phyloP scores from a whole-genome alignment of 2,888 invertebrate genomes.

The Encarsia formosa region DNA sequence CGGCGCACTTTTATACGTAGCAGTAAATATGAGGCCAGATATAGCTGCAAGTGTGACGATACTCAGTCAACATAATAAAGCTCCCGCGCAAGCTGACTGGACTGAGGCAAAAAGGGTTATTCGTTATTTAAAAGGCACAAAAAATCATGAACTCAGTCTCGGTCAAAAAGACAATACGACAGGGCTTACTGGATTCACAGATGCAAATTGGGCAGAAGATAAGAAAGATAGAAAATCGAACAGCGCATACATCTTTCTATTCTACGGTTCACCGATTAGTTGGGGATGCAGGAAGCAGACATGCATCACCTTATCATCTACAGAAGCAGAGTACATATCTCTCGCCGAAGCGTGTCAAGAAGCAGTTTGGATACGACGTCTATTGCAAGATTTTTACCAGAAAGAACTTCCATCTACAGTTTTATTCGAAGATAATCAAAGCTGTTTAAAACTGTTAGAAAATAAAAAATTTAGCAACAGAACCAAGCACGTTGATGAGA shows the following conservation, averaged over 20 bases:
- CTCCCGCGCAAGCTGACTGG: conserved; percentile 34
- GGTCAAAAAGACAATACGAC: neutral
- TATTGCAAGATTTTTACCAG: conserved; percentile 27
- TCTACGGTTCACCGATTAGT: conserved; percentile 30
- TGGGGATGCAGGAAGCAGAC: conserved; percentile 39
- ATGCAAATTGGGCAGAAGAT: conserved; percentile 41
- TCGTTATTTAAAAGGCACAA: conserved; percentile 32
- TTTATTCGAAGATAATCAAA: conserved; percentile 36
- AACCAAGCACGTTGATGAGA: conserved; percentile 31
- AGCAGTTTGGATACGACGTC: conserved; percentile 27
- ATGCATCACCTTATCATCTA: conserved; percentile 29
- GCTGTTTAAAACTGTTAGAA: conserved; percentile 30
- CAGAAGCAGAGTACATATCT: conserved; percentile 34
- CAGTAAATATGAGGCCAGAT: conserved; percentile 34
- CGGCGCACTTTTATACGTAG: conserved; percentile 30
- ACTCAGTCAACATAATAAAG: conserved; percentile 33
- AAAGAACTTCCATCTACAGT: conserved; percentile 17
- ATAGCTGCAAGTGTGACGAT: conserved; percentile 32
- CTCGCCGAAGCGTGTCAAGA: conserved; percentile 33
- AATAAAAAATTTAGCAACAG: conserved; percentile 29
- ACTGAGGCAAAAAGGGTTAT: conserved; percentile 34
- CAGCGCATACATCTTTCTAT: conserved; percentile 35
- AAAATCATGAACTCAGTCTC: conserved; percentile 19
- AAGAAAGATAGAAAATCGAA: conserved; percentile 35
- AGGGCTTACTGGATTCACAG: conserved; percentile 34